Percentiles rank a stretch among this genome's conserved stretches.
Conservation (phyloP, 2,797 vertebrate genomes). For the Rhodeus uyekii region DNA sequence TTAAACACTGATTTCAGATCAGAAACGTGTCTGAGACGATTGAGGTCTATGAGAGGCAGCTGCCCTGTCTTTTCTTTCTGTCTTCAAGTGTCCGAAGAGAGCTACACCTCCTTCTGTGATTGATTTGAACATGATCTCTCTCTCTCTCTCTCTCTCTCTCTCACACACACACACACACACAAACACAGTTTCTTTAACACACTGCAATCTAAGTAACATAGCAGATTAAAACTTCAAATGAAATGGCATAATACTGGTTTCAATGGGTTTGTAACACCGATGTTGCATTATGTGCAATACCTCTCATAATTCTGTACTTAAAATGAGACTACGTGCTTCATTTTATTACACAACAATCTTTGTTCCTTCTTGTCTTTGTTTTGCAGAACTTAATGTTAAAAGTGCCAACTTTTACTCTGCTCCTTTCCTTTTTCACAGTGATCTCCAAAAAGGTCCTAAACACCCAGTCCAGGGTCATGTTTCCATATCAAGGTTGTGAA, state of each 20-base stretch:
- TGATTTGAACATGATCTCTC: not conserved
- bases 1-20: conserved; percentile 51
- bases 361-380: conserved; percentile 51
- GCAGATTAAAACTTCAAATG: conserved; percentile 58
- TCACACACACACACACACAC: not conserved
- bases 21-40: conserved; percentile 3
- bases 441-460: conserved; percentile 65
- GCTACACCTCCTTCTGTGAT: not conserved
- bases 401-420: conserved; percentile 81
- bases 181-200: conserved; percentile 20
- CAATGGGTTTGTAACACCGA: conserved; percentile 75
- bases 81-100: conserved; percentile 23
- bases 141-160: too few species aligned
- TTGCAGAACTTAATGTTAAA: conserved; percentile 65
- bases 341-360: conserved; percentile 6
- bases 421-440: conserved; percentile 80
- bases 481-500: not conserved
- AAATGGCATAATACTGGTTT: conserved; percentile 60
- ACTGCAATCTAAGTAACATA: conserved; percentile 12
- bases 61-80: conserved; percentile 18
- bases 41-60: conserved; percentile 41
- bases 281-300: not conserved
- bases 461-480: not conserved
- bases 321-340: conserved; percentile 46
- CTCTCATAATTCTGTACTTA: not conserved